phyloP scores from a whole-genome alignment of 2,888 invertebrate genomes.

The Hirtodrosophila confusa region DNA sequence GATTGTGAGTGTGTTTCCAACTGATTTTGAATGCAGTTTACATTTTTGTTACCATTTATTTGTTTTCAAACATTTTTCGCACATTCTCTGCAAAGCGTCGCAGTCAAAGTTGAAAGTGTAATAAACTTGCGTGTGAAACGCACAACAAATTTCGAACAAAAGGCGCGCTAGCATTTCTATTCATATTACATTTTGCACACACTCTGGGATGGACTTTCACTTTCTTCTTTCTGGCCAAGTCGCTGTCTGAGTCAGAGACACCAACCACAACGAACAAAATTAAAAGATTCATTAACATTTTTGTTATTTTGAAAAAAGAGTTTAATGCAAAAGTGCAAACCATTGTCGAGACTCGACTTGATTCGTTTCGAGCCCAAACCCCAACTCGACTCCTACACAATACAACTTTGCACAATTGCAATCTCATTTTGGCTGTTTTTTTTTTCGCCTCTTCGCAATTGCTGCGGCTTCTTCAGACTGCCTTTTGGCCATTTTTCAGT shows the following conservation, averaged over 20 bases:
- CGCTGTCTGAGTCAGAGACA: slow-evolving; percentile 16
- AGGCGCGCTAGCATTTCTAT: slow-evolving; percentile 53
- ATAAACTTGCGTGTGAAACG: slow-evolving; percentile 73
- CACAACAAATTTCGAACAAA: slow-evolving; percentile 55
- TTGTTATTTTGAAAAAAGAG: slow-evolving; percentile 24
- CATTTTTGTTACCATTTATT: slow-evolving; percentile 32
- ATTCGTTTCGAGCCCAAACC: slow-evolving; percentile 6
- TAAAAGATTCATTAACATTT: slow-evolving; percentile 66
- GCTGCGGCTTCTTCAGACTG: slow-evolving; percentile 55
- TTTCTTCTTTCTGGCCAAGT: slow-evolving; percentile 40
- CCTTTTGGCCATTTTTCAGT: slow-evolving; percentile 49
- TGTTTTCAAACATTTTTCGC: slow-evolving; percentile 23
- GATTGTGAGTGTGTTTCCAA: slow-evolving; percentile 2
- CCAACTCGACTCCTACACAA: slow-evolving; percentile 41
- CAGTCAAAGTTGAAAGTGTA: slow-evolving; percentile 71
- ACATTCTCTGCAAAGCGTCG: slow-evolving; percentile 22
- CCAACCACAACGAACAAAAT: slow-evolving; percentile 26
- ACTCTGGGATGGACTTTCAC: slow-evolving; percentile 54
- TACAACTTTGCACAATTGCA: slow-evolving; percentile 49
- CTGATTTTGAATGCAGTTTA: slow-evolving; percentile 25
- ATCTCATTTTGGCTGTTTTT: slow-evolving; percentile 25
- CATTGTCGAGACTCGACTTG: slow-evolving; percentile 34
- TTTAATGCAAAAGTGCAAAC: slow-evolving; percentile 38
- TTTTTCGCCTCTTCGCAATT: slow-evolving; percentile 14
- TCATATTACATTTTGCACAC: slow-evolving; percentile 41